phyloP scores from a whole-genome alignment of 92 coral and sea anemone genomes.

The Blastomussa wellsi region DNA sequence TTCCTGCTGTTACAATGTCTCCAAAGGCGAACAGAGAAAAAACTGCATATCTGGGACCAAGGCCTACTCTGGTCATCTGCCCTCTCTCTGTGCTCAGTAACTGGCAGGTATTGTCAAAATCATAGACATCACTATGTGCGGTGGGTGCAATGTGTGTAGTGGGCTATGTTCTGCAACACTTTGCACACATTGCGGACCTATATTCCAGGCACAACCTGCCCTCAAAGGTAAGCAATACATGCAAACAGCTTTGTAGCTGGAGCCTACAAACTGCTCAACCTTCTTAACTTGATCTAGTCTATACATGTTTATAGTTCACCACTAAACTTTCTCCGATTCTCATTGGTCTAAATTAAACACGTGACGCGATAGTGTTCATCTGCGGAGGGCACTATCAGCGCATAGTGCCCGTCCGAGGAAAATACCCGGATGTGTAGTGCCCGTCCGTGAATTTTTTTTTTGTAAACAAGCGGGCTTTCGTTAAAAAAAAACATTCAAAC shows the following conservation, averaged over 20 bases:
- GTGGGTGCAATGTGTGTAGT: not conserved
- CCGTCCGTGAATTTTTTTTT: too few relatives aligned
- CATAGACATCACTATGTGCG: not conserved
- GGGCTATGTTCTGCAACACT: not conserved
- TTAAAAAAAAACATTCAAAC: too few relatives aligned
- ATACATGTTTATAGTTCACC: too few relatives aligned
- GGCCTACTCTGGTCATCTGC: conserved; percentile 73
- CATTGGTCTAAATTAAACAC: too few relatives aligned
- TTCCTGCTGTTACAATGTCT: conserved; percentile 3
- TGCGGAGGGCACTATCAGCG: too few relatives aligned
- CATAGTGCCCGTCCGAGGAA: too few relatives aligned
- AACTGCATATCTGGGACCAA: conserved; percentile 29
- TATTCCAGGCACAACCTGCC: not conserved
- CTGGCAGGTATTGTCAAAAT: conserved; percentile 71
- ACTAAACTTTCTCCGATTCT: too few relatives aligned
- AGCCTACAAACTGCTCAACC: too few relatives aligned
- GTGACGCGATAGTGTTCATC: too few relatives aligned
- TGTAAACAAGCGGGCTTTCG: too few relatives aligned
- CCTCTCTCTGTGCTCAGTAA: conserved; percentile 83
- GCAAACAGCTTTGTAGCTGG: not conserved
- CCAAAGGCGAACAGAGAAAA: conserved; percentile 15
- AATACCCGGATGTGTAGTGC: too few relatives aligned
- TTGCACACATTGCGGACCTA: not conserved
- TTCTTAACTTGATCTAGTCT: too few relatives aligned
- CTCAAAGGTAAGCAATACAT: not conserved